Percentiles rank a stretch among this genome's conserved stretches.
Evolutionary conservation across 2,113 vertebrate genomes (phyloP).

Genomic region (Formicarius rufipectus): DNA sequence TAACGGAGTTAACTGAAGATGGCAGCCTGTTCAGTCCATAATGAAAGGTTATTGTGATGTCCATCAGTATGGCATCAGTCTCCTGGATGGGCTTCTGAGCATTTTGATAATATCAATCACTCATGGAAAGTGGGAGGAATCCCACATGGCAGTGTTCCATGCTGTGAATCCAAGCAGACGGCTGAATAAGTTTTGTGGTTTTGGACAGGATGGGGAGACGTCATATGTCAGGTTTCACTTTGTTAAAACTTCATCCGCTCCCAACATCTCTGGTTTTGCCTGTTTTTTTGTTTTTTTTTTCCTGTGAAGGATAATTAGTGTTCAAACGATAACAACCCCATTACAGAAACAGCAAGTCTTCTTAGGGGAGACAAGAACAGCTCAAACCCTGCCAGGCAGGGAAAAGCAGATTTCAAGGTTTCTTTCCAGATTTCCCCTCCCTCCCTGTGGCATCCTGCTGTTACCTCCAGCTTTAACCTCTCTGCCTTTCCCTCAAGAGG

Average conservation of each 20-base stretch:
- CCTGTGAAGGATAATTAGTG: neutral
- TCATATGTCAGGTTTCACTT: neutral
- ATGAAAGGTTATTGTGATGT: neutral
- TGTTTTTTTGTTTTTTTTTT: neutral
- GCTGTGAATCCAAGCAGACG: neutral
- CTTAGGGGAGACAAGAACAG: neutral
- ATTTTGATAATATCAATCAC: neutral
- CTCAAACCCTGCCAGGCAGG: neutral
- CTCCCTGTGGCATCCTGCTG: neutral
- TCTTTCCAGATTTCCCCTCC: neutral
- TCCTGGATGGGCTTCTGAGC: neutral
- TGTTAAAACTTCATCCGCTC: neutral
- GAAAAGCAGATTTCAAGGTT: neutral
- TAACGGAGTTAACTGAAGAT: neutral
- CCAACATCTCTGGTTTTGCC: neutral
- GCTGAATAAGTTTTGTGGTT: neutral
- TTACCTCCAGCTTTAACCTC: conserved; percentile 23
- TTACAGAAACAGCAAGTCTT: neutral
- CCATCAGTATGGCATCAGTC: neutral
- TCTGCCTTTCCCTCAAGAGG: neutral
- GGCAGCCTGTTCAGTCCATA: neutral
- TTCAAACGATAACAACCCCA: neutral
- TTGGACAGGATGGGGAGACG: neutral
- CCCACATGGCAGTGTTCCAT: neutral
- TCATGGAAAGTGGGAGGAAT: neutral